A percentile compares a stretch with the other conserved stretches of the same genome.
phyloP scores from a whole-genome alignment of 2,113 vertebrate species.

The Nothobranchius furzeri region DNA sequence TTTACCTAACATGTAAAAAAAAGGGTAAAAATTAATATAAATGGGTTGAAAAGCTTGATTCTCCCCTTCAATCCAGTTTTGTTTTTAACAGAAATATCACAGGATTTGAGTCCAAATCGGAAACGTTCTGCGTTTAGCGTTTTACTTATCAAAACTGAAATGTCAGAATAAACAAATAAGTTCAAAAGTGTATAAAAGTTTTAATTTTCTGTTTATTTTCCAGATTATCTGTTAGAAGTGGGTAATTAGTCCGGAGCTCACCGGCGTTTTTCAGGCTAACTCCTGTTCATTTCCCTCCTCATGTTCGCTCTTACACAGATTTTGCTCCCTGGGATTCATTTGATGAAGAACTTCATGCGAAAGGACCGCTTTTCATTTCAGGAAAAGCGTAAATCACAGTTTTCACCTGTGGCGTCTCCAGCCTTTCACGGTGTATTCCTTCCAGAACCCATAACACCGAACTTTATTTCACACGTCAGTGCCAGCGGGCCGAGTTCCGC shows the following conservation, averaged over 20 bases:
- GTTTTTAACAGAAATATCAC: no score
- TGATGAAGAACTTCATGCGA: neutral
- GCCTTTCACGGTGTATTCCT: slow-evolving; percentile 6
- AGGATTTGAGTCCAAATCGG: no score
- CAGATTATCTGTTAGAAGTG: neutral
- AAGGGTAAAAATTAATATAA: no score
- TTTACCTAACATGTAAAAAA: no score
- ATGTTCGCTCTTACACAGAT: neutral
- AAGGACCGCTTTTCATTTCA: neutral
- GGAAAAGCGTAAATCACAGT: neutral
- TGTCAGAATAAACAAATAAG: no score
- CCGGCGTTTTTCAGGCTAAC: neutral
- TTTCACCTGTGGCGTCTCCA: slow-evolving; percentile 28
- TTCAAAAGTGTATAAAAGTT: no score
- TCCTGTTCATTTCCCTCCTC: neutral
- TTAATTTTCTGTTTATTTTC: neutral
- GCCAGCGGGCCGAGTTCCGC: slow-evolving; percentile 42
- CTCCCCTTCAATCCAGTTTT: no score
- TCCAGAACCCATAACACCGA: slow-evolving; percentile 28
- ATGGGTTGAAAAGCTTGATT: no score
- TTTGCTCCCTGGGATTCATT: neutral
- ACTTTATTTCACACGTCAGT: slow-evolving; percentile 52
- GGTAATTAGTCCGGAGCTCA: neutral
- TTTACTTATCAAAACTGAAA: no score
- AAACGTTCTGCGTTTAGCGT: no score